These are phyloP conservation scores for Gobius niger DNA, from an alignment of 2,113 vertebrate species.

Conservation along the genomic window DNA sequence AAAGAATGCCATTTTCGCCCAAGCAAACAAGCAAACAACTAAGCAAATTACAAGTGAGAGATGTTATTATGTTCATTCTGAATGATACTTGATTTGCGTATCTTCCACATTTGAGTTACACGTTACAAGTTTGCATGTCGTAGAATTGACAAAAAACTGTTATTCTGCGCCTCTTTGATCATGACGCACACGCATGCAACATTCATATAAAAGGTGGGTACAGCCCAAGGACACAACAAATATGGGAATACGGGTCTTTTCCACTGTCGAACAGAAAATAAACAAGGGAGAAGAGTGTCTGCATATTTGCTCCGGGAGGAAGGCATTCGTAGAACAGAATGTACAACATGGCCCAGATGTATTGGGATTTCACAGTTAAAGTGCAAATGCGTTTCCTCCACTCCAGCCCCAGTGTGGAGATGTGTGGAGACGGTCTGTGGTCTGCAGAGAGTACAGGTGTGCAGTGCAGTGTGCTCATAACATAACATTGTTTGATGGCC, in stretches of 20 bases:
- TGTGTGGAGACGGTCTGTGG: not conserved
- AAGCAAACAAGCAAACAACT: too few species aligned
- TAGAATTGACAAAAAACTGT: too few species aligned
- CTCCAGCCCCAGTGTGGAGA: not conserved
- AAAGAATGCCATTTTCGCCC: too few species aligned
- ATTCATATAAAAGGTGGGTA: too few species aligned
- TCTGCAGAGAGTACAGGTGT: conserved; percentile 15
- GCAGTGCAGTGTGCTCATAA: not conserved
- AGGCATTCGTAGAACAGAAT: conserved; percentile 43
- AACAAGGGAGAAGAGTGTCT: conserved; percentile 20
- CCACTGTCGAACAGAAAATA: not conserved
- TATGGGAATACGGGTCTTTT: not conserved
- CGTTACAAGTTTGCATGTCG: too few species aligned
- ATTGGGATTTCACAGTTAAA: conserved; percentile 34
- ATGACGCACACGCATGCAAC: too few species aligned
- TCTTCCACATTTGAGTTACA: too few species aligned
- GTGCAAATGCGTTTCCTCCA: conserved; percentile 7
- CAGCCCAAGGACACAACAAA: too few species aligned
- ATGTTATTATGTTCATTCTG: too few species aligned
- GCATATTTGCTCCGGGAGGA: conserved; percentile 17
- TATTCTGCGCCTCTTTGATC: too few species aligned
- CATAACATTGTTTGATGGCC: not conserved
- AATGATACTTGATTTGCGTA: too few species aligned
- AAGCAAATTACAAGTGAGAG: too few species aligned
- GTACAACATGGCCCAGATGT: conserved; percentile 37